Evolutionary conservation across 2,113 vertebrate genomes (phyloP).

Genomic region (Lepisosteus osseus): DNA sequence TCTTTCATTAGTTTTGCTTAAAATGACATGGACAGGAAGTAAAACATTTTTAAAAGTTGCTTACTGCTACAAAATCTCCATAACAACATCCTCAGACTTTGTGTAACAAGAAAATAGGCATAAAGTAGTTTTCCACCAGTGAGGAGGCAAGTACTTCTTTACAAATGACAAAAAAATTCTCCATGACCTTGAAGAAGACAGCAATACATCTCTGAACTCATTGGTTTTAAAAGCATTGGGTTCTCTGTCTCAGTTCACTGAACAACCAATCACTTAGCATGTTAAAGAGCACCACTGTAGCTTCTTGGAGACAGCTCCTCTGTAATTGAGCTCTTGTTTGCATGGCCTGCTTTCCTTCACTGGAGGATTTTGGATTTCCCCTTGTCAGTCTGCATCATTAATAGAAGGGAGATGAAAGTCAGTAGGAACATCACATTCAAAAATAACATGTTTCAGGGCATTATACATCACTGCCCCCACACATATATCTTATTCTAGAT

Average conservation of each 20-base stretch:
- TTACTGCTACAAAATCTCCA: constrained; percentile 19
- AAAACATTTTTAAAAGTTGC: constrained; percentile 28
- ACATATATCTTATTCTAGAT: constrained; percentile 32
- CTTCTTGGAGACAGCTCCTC: constrained; percentile 40
- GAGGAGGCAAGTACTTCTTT: not conserved
- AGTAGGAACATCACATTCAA: constrained; percentile 26
- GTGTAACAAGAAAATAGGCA: too few species aligned
- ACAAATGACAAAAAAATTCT: constrained; percentile 4
- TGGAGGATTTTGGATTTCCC: constrained; percentile 26
- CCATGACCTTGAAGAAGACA: constrained; percentile 33
- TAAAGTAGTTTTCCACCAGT: not conserved
- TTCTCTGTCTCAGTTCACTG: constrained; percentile 41
- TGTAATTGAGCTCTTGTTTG: constrained; percentile 47
- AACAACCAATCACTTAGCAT: constrained; percentile 46
- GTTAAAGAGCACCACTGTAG: constrained; percentile 43
- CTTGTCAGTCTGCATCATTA: constrained; percentile 30
- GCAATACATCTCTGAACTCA: constrained; percentile 44
- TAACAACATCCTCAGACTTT: constrained; percentile 25
- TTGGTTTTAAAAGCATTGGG: constrained; percentile 49
- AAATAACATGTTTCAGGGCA: constrained; percentile 28
- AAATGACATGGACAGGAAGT: constrained; percentile 52
- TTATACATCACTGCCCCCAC: constrained; percentile 35
- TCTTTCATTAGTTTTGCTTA: constrained; percentile 49
- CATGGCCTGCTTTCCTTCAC: constrained; percentile 40
- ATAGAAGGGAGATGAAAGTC: constrained; percentile 36